Base-by-base conservation (phyloP, 2,113 vertebrate genomes). In the Seriola rivoliana region DNA sequence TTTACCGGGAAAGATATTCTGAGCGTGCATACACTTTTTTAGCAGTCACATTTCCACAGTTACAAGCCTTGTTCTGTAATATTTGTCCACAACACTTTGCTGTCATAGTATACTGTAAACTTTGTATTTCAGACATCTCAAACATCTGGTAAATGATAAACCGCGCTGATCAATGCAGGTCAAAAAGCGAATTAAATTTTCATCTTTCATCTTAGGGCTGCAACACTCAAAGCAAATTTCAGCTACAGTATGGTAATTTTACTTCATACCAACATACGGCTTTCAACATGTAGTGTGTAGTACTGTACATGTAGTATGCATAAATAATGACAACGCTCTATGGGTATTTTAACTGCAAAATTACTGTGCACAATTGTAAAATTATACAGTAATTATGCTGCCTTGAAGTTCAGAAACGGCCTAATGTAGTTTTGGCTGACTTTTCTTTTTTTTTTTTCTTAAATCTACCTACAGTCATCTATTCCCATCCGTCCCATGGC, bases 391-490 rank as follows among this genome's bases (percentile, higher is more conserved):
- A 44, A 54, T 57, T 29, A 32, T 36, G 66, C 0, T 21, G 29
- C 50, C 32, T 40, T 81, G 9, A 72, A 80, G 68, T 77, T 54
- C 14, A 69, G 9, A 62, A 71, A 74, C 50, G 17, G 72, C 64
- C 68, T 60, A 32, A 68, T 71, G 62, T 16, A 40, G 42, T 65
- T 75, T 46, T 52, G 63, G 44, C 57, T n/a, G 46, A n/a, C 13
- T 63, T 64, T 42, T 55, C 29, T 29, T n/a, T 32, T 70, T 29
- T 38, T 29, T 4, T 36, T 36, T 44, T 40, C 40, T 11, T 12
- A 12, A 1, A 72, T 57, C 78, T 57, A 76, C 80, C 89, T 86
- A 44, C 67, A 85, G 78, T 87, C 88, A 89, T 91, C 78, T 86
- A 73, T 85, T 88, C 86, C 73, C 78, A 81, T 78, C 74, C 32